Percentiles rank a stretch among this genome's conserved stretches.
These are phyloP conservation scores for Drosophila hawaiiensis DNA, from an alignment of 2,888 invertebrate species.

Conservation along the genomic window DNA sequence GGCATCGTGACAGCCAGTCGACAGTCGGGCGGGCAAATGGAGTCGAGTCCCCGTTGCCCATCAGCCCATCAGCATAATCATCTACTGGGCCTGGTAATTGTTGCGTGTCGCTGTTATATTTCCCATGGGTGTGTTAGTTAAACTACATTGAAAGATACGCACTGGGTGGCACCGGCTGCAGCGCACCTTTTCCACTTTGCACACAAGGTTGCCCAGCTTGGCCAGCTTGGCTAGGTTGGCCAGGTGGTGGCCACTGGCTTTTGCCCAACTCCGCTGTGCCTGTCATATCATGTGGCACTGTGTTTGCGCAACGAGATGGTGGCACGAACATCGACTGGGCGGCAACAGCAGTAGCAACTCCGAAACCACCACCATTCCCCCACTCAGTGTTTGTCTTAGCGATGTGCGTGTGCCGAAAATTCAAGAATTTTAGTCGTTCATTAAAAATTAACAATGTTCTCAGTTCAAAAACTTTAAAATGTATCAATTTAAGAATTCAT, in stretches of 20 bases:
- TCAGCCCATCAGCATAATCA: slow-evolving; percentile 50
- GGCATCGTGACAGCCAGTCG: slow-evolving; percentile 8
- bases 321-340: slow-evolving; percentile 59
- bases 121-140: slow-evolving; percentile 72
- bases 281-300: slow-evolving; percentile 57
- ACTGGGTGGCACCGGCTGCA: slow-evolving; percentile 40
- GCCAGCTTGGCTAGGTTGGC: slow-evolving; percentile 23
- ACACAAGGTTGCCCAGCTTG: slow-evolving; percentile 10
- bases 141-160: slow-evolving; percentile 48
- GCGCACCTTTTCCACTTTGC: slow-evolving; percentile 51
- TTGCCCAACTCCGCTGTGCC: slow-evolving; percentile 18
- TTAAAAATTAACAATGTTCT: neutral
- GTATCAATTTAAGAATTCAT: neutral
- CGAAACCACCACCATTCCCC: slow-evolving; percentile 4
- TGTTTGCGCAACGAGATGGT: slow-evolving; percentile 66
- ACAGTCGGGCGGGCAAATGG: neutral
- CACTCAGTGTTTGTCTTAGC: slow-evolving; percentile 18
- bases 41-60: slow-evolving; percentile 1
- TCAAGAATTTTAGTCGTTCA: neutral
- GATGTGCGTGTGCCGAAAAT: slow-evolving; percentile 25
- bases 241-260: slow-evolving; percentile 44
- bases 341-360: slow-evolving; percentile 20
- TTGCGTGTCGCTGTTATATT: slow-evolving; percentile 75
- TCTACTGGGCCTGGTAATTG: slow-evolving; percentile 60
- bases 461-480: neutral